Evolutionary conservation across 2,113 vertebrate genomes (phyloP).

Genomic region (Oncorhynchus masou): DNA sequence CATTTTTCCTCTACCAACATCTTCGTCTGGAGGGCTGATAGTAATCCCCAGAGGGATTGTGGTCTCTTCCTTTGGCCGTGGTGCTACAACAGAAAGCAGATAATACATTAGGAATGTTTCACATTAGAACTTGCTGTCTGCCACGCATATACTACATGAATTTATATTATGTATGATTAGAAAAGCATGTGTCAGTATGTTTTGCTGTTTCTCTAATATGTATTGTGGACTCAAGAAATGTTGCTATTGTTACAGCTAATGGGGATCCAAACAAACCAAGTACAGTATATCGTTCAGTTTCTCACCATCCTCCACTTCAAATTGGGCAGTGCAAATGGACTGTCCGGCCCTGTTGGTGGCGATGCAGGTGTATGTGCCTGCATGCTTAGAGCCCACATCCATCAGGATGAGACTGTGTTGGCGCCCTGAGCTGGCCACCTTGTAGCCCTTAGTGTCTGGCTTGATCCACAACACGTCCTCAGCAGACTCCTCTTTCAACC

Average conservation of each 20-base stretch:
- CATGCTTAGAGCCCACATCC: conserved; percentile 83
- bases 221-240: no score
- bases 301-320: conserved; percentile 85
- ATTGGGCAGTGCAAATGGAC: conserved; percentile 85
- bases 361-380: conserved; percentile 89
- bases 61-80: conserved; percentile 56
- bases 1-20: conserved; percentile 45
- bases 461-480: conserved; percentile 91
- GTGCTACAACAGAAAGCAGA: conserved; percentile 17
- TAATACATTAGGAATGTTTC: not conserved
- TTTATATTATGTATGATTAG: no score
- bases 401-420: conserved; percentile 93
- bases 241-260: no score
- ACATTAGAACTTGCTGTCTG: not conserved
- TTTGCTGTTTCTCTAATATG: no score
- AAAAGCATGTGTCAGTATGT: no score
- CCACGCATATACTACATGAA: no score
- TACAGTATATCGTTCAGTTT: not conserved
- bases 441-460: conserved; percentile 85
- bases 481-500: conserved; percentile 86
- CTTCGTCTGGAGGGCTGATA: conserved; percentile 73
- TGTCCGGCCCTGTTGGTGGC: conserved; percentile 91
- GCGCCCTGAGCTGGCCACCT: conserved; percentile 86
- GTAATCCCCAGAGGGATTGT: conserved; percentile 67
- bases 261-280: not conserved